Evolutionary conservation across 2,113 vertebrate genomes (phyloP).

Genomic region (Poicephalus meyeri): DNA sequence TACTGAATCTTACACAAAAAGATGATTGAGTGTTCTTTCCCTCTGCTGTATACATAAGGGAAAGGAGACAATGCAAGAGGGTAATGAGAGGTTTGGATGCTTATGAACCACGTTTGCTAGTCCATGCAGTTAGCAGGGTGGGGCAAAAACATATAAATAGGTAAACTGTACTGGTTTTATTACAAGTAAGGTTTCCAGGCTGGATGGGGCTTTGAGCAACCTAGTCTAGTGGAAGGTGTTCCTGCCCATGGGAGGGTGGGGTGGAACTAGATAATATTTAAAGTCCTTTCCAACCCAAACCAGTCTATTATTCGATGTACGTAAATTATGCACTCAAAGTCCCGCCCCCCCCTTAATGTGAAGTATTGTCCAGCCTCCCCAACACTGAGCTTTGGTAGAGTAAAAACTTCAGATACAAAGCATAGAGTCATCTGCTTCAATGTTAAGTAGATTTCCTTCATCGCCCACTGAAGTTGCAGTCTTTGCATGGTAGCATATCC

Average conservation of each 20-base stretch:
- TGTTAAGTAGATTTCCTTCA: background rate
- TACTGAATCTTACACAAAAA: background rate
- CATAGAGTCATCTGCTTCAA: background rate
- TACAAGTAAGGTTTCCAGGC: background rate
- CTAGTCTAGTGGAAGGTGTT: background rate
- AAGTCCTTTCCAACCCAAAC: background rate
- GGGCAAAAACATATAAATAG: background rate
- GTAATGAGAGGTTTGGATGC: background rate
- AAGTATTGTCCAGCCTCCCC: too few relatives aligned
- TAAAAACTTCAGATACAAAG: background rate
- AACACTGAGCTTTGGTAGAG: background rate
- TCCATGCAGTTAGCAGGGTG: background rate
- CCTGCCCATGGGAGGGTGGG: background rate
- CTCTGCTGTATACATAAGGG: background rate
- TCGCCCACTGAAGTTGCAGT: background rate
- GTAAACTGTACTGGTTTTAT: background rate
- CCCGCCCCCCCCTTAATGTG: fast-evolving
- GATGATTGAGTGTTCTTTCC: background rate
- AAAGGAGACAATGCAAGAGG: background rate
- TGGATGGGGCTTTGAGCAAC: background rate
- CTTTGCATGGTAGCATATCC: background rate
- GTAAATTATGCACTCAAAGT: background rate
- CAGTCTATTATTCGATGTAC: background rate
- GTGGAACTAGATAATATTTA: background rate
- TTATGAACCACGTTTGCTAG: background rate